Evolutionary conservation across 92 coral and sea anemone genomes (phyloP).

Genomic region (Epizoanthus ramosus): DNA sequence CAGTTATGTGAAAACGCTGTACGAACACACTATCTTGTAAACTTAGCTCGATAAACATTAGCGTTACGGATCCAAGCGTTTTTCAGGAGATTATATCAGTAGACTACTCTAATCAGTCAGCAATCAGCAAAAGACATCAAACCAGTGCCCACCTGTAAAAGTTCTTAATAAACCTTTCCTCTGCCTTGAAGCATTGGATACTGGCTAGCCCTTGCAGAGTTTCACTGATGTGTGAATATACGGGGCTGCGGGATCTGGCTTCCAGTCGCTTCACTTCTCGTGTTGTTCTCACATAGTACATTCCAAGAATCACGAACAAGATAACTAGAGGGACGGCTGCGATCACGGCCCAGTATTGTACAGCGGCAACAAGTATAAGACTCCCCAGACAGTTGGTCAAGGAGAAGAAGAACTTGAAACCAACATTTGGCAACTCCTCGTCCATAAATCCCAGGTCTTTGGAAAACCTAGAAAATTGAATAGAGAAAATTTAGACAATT

Average conservation of each 20-base stretch:
- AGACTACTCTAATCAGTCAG: no score
- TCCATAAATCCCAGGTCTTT: conserved; percentile 40
- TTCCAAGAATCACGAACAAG: conserved; percentile 47
- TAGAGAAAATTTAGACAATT: not conserved
- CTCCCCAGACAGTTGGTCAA: conserved; percentile 38
- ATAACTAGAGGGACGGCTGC: conserved; percentile 53
- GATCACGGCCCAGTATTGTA: conserved; percentile 49
- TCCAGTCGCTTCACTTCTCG: conserved; percentile 56
- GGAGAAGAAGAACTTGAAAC: conserved; percentile 38
- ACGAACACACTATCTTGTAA: no score
- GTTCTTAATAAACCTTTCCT: conserved; percentile 20
- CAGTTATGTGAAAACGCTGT: no score
- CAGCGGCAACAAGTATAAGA: conserved; percentile 42
- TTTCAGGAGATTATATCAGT: no score
- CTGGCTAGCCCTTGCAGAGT: conserved; percentile 56
- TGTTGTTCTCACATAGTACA: conserved; percentile 51
- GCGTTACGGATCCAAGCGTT: no score
- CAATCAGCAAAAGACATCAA: no score
- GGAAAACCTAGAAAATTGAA: conserved; percentile 8
- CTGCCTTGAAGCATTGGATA: conserved; percentile 40
- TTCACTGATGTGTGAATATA: conserved; percentile 54
- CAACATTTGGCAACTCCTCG: conserved; percentile 25
- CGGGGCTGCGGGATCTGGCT: conserved; percentile 57
- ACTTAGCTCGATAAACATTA: no score
- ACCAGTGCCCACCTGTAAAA: conserved; percentile 28